Base-by-base conservation (phyloP, 2,888 invertebrate species). In the Ethmia dodecea region DNA sequence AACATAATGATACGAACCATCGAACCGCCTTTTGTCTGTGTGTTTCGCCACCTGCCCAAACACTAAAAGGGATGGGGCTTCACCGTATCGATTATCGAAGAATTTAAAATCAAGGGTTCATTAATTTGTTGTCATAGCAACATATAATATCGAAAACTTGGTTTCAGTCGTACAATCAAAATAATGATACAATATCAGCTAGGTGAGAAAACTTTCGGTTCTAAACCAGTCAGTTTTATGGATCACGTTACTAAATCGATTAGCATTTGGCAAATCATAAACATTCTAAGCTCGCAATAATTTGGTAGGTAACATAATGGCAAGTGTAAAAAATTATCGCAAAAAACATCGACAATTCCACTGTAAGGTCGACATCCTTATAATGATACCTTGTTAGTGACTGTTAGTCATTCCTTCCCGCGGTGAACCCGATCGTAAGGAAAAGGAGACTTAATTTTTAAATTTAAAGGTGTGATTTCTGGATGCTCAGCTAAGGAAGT, bases 1-100 rank as follows among this genome's bases (percentile, higher is more conserved):
- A 84, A 73, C 72, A 78, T 84, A 86, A 84, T 84, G 80, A 84
- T 80, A 78, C 67, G 64, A 67, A 60, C 66, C 66, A 69, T 63
- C 67, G 64, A 67, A 60, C 66, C 66, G 69, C 63, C 76, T 74
- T 77, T 81, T 81, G 80, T 80, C 76, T 72, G 80, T 68, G 60
- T 64, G 75, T 80, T 84, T 84, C 80, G 80, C 86, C 86, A 86
- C 86, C 84, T 84, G 84, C 86, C 83, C 78, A 83, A 83, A 83
- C 78, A 74, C 41, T 47, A 33, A 35, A 43, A 67, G 70, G 45
- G 73, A 55, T 59, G 68, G 45, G 47, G 8, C 2, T 51, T 44
- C 54, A 9, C 13, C 43, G 29, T 25, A 41, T 42, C 37, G 40
- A 39, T n/a, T 59, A 55, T 65, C 26, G 26, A 26, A 11, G 11